phyloP scores from a whole-genome alignment of 92 coral and sea anemone genomes.

The Epizoanthus stellaris region DNA sequence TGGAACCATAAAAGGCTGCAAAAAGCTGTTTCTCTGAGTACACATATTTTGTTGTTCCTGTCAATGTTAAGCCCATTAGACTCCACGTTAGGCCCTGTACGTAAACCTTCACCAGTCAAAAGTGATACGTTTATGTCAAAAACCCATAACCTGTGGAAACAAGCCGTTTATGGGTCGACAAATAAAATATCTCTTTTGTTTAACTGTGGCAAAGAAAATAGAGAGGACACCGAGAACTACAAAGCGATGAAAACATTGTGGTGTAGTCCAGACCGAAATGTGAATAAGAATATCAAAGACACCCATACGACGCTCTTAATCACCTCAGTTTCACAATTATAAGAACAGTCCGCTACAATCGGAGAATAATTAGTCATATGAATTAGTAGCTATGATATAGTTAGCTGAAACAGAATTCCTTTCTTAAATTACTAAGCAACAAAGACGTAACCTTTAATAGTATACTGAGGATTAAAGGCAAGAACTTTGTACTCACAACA shows the following conservation, averaged over 20 bases:
- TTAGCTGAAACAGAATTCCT: neutral
- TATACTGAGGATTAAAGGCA: neutral
- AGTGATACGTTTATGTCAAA: slow-evolving; percentile 1
- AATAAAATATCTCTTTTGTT: neutral
- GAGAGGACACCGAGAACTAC: neutral
- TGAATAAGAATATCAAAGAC: neutral
- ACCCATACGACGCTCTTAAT: too few relatives aligned
- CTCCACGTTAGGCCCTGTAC: neutral
- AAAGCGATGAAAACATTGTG: neutral
- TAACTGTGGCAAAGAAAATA: neutral
- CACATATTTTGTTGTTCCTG: slow-evolving; percentile 11
- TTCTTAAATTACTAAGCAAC: neutral
- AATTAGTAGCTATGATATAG: neutral
- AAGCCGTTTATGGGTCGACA: neutral
- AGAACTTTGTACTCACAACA: neutral
- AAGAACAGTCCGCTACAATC: too few relatives aligned
- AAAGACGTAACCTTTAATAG: neutral
- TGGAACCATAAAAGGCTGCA: neutral
- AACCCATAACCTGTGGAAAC: slow-evolving; percentile 13
- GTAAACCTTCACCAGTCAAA: neutral
- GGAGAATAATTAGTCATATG: too few relatives aligned
- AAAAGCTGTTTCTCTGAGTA: neutral
- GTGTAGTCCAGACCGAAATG: neutral
- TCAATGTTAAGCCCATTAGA: slow-evolving; percentile 1
- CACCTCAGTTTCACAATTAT: too few relatives aligned